Percentiles rank a stretch among this genome's conserved stretches.
Conservation (phyloP, 2,888 invertebrate genomes). For the Tetranychus truncatus region DNA sequence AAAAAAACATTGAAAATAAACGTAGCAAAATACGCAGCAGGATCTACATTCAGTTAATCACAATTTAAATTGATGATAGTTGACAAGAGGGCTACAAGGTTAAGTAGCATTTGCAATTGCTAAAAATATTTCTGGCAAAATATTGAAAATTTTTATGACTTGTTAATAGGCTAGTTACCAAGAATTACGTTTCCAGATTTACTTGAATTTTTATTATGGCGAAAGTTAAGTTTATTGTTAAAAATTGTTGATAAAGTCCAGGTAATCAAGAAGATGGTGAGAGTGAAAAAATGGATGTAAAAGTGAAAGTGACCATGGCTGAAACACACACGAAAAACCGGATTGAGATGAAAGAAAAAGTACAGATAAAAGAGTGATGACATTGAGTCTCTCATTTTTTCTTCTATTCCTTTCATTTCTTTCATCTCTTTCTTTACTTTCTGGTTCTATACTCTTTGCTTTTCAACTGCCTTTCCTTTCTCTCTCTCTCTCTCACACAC, state of each 20-base stretch:
- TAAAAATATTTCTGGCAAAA: too few species aligned
- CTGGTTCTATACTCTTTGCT: neutral
- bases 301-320: neutral
- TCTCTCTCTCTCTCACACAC: neutral
- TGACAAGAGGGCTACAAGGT: neutral
- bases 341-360: neutral
- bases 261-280: neutral
- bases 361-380: neutral
- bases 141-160: too few species aligned
- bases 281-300: neutral
- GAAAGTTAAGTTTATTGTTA: neutral
- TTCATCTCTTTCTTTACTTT: neutral
- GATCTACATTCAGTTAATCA: neutral
- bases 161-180: too few species aligned
- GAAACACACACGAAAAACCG: neutral
- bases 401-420: neutral
- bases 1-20: too few species aligned
- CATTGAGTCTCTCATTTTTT: neutral
- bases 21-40: neutral
- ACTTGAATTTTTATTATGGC: too few species aligned
- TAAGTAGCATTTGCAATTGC: neutral
- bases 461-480: neutral
- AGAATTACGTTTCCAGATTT: too few species aligned
- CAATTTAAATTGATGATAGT: neutral
- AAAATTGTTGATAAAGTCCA: neutral